phyloP scores from a whole-genome alignment of 2,113 vertebrate genomes.

The Cephalopholis sonnerati region DNA sequence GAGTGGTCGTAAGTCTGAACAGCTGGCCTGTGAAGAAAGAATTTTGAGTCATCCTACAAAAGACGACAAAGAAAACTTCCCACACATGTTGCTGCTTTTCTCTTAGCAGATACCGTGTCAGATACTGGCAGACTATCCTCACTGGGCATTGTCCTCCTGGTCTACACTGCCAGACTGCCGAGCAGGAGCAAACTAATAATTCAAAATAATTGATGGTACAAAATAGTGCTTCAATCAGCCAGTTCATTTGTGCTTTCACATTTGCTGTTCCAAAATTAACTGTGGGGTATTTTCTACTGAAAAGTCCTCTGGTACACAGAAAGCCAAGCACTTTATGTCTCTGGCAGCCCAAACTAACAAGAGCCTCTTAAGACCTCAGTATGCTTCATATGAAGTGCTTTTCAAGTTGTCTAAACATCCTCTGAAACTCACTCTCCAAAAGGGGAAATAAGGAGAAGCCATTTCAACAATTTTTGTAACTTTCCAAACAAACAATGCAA shows the following conservation, averaged over 20 bases:
- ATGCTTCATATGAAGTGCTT: not conserved
- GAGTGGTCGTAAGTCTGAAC: not conserved
- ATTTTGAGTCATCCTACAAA: not conserved
- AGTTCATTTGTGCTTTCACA: not conserved
- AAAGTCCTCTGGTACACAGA: not conserved
- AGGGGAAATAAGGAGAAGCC: no score
- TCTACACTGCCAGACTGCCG: not conserved
- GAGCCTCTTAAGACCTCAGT: not conserved
- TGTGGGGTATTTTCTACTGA: not conserved
- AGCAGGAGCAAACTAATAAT: not conserved
- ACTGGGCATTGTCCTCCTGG: not conserved
- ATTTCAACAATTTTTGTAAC: not conserved
- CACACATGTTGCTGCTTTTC: not conserved
- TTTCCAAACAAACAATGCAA: no score
- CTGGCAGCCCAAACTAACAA: not conserved
- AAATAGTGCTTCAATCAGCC: not conserved
- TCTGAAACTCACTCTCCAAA: not conserved
- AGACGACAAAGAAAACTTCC: not conserved
- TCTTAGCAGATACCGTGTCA: not conserved
- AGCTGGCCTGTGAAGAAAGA: not conserved
- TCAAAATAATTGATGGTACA: not conserved
- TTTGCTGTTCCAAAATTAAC: not conserved
- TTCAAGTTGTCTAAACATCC: not conserved
- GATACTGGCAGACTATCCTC: not conserved
- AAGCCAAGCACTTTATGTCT: not conserved